Percentiles rank a stretch among this genome's conserved stretches.
These are phyloP conservation scores for Piezodorus guildinii DNA, from an alignment of 1,140 invertebrate genomes.

Conservation along the genomic window DNA sequence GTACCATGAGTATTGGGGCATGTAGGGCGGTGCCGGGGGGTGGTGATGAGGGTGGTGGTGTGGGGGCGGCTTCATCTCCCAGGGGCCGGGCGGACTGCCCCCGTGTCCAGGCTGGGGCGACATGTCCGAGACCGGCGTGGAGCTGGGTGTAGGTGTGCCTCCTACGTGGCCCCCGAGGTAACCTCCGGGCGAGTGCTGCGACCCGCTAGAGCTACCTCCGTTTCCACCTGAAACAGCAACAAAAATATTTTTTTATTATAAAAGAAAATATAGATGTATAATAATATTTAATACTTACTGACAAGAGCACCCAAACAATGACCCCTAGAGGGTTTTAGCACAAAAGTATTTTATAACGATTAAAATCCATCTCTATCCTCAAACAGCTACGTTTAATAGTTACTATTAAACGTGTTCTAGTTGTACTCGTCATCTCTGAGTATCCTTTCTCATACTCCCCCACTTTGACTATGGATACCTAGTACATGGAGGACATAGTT, in stretches of 20 bases:
- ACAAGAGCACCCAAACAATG: too few relatives aligned
- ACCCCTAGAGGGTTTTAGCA: too few relatives aligned
- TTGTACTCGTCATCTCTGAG: too few relatives aligned
- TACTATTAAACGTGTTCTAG: too few relatives aligned
- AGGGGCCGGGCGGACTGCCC: conserved; percentile 42
- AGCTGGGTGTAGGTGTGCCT: conserved; percentile 35
- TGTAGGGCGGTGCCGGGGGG: conserved; percentile 39
- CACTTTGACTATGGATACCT: too few relatives aligned
- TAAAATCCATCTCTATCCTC: too few relatives aligned
- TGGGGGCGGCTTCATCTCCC: conserved; percentile 58
- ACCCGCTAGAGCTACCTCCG: conserved; percentile 26
- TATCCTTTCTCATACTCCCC: too few relatives aligned
- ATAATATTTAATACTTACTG: too few relatives aligned
- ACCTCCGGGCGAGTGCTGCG: conserved; percentile 31
- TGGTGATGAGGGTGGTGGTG: conserved; percentile 47
- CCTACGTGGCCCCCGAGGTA: conserved; percentile 28
- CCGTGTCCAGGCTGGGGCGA: conserved; percentile 42
- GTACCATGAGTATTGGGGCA: conserved; percentile 67
- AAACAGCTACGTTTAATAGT: too few relatives aligned
- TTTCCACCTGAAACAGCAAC: conserved; percentile 12
- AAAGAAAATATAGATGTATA: background rate
- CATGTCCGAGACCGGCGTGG: conserved; percentile 45
- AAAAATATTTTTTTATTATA: background rate
- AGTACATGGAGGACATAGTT: too few relatives aligned
- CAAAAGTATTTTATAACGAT: too few relatives aligned